Evolutionary conservation across 2,797 vertebrate genomes (phyloP).

Genomic region (Adelosebastes latens): DNA sequence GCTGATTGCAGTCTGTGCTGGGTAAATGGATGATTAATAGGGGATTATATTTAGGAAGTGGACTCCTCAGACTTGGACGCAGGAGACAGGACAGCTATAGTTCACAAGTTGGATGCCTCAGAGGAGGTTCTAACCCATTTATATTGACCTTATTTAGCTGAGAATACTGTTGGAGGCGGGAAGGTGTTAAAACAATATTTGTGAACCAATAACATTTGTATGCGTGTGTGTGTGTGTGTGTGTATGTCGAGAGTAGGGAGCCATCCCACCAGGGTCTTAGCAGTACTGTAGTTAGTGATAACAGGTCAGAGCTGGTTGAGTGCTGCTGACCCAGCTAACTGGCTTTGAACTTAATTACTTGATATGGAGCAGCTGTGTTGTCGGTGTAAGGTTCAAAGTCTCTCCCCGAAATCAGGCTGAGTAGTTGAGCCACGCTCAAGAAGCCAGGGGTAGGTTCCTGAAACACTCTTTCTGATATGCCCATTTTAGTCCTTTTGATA

Average conservation of each 20-base stretch:
- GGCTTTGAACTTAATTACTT: conserved; percentile 58
- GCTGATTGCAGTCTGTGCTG: neutral
- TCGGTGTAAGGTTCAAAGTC: neutral
- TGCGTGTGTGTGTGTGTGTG: neutral
- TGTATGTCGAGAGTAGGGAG: neutral
- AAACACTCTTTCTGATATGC: neutral
- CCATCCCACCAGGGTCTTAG: conserved; percentile 14
- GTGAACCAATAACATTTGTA: conserved; percentile 1
- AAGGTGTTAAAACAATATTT: conserved; percentile 41
- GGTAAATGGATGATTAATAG: conserved; percentile 32
- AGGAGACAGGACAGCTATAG: conserved; percentile 30
- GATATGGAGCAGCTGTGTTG: conserved; percentile 30
- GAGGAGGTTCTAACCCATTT: conserved; percentile 59
- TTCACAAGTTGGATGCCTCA: conserved; percentile 27
- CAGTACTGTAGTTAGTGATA: conserved; percentile 14
- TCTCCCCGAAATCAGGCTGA: neutral
- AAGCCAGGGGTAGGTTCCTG: neutral
- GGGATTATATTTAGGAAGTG: conserved; percentile 34
- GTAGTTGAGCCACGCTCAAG: neutral
- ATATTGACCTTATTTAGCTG: conserved; percentile 57
- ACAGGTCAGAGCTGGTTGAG: conserved; percentile 35
- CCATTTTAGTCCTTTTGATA: neutral
- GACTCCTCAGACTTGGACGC: conserved; percentile 14
- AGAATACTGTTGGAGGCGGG: neutral
- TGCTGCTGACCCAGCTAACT: conserved; percentile 42